A percentile compares a stretch with the other conserved stretches of the same genome.
Evolutionary conservation across 2,888 invertebrate species (phyloP).

Genomic region (Torymus tubicola): DNA sequence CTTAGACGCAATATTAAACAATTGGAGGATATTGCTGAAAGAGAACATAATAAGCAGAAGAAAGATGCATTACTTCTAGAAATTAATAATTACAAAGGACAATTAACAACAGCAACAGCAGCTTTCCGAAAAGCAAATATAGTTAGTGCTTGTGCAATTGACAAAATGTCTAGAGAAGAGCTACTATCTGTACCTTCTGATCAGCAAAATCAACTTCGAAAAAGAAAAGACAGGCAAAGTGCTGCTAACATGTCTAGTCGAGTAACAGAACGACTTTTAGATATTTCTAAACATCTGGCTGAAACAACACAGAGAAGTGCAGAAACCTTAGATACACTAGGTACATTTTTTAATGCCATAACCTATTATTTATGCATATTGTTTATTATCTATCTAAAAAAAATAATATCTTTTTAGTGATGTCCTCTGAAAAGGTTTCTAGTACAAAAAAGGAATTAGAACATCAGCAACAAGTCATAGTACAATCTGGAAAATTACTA

Average conservation of each 20-base stretch:
- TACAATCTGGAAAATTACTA: slow-evolving; percentile 92
- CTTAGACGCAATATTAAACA: slow-evolving; percentile 84
- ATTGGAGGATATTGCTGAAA: slow-evolving; percentile 81
- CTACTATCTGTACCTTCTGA: slow-evolving; percentile 79
- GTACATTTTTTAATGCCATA: slow-evolving; percentile 68
- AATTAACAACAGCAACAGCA: slow-evolving; percentile 84
- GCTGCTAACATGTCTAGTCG: slow-evolving; percentile 84
- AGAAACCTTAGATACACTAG: slow-evolving; percentile 87
- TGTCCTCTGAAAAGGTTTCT: slow-evolving; percentile 77
- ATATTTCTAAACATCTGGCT: slow-evolving; percentile 90
- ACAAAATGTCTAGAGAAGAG: slow-evolving; percentile 86
- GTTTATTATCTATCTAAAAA: slow-evolving; percentile 14
- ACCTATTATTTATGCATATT: slow-evolving; percentile 27
- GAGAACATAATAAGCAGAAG: slow-evolving; percentile 79
- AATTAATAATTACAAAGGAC: slow-evolving; percentile 83
- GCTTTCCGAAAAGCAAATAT: slow-evolving; percentile 90
- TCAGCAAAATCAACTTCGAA: slow-evolving; percentile 82
- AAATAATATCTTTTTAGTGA: slow-evolving; percentile 70
- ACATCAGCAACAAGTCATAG: slow-evolving; percentile 90
- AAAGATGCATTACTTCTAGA: slow-evolving; percentile 82
- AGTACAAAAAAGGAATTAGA: slow-evolving; percentile 90
- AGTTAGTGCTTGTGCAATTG: slow-evolving; percentile 86
- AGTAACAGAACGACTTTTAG: slow-evolving; percentile 90
- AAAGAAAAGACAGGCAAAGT: slow-evolving; percentile 83
- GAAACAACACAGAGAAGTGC: slow-evolving; percentile 93